Evolutionary conservation across 2,113 vertebrate genomes (phyloP).

Genomic region (Phocoena phocoena): DNA sequence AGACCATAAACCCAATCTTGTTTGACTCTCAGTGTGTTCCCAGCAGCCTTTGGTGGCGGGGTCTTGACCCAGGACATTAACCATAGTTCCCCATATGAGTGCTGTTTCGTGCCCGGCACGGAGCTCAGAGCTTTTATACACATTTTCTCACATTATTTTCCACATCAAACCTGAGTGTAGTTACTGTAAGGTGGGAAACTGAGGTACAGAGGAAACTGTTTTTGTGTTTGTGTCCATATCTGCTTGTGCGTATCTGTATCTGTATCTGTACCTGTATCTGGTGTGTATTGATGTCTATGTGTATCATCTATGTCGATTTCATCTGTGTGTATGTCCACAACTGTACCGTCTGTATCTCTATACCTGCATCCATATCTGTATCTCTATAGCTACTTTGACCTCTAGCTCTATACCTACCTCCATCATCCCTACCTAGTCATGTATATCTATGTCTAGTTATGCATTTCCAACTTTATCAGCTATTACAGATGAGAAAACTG

Average conservation of each 20-base stretch:
- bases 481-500: not conserved
- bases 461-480: not conserved
- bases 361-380: no score
- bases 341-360: not conserved
- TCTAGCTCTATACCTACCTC: not conserved
- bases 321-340: not conserved
- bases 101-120: rapidly evolving
- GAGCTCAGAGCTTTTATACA: not conserved
- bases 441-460: not conserved
- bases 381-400: not conserved
- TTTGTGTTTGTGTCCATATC: rapidly evolving
- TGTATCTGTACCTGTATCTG: not conserved
- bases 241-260: not conserved
- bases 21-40: no score
- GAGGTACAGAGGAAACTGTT: not conserved
- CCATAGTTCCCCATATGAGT: not conserved
- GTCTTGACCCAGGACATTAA: not conserved
- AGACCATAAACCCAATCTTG: not conserved
- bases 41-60: rapidly evolving
- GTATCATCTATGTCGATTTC: not conserved
- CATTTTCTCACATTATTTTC: rapidly evolving
- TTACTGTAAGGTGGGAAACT: not conserved
- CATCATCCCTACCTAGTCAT: no score
- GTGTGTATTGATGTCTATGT: not conserved
- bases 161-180: no score